A percentile compares a stretch with the other conserved stretches of the same genome.
phyloP scores from a whole-genome alignment of 2,797 vertebrate species.

The Spinus pinus region DNA sequence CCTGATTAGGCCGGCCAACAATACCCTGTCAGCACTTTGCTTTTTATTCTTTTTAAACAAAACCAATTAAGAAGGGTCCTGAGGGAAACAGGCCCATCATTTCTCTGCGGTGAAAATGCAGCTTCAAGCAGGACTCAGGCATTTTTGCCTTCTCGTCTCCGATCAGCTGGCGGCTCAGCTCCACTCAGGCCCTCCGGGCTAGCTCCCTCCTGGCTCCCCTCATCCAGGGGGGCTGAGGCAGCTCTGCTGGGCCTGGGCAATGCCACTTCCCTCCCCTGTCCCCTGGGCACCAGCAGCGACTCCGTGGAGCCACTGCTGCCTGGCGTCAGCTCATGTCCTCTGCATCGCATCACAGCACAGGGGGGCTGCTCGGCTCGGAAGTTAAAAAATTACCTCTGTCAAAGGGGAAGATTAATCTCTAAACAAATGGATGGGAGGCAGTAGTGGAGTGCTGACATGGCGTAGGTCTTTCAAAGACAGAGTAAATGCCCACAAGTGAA shows the following conservation, averaged over 20 bases:
- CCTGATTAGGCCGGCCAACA: background rate
- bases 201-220: background rate
- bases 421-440: slow-evolving; percentile 21
- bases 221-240: rapidly evolving
- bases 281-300: background rate
- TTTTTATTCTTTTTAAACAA: slow-evolving; percentile 8
- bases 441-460: background rate
- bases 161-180: rapidly evolving
- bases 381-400: slow-evolving; percentile 40
- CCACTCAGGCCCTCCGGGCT: background rate
- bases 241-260: background rate
- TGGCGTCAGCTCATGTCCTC: background rate
- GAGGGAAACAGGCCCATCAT: background rate
- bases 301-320: background rate
- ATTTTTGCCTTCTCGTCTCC: background rate
- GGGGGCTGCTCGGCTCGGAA: background rate
- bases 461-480: background rate
- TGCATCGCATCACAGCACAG: background rate
- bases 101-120: slow-evolving; percentile 11
- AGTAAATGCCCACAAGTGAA: background rate
- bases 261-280: background rate
- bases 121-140: background rate
- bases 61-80: slow-evolving; percentile 5
- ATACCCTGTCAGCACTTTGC: slow-evolving; percentile 39
- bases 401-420: slow-evolving; percentile 14